Evolutionary conservation across 2,797 vertebrate genomes (phyloP).

Genomic region (Thripadectes ignobilis): DNA sequence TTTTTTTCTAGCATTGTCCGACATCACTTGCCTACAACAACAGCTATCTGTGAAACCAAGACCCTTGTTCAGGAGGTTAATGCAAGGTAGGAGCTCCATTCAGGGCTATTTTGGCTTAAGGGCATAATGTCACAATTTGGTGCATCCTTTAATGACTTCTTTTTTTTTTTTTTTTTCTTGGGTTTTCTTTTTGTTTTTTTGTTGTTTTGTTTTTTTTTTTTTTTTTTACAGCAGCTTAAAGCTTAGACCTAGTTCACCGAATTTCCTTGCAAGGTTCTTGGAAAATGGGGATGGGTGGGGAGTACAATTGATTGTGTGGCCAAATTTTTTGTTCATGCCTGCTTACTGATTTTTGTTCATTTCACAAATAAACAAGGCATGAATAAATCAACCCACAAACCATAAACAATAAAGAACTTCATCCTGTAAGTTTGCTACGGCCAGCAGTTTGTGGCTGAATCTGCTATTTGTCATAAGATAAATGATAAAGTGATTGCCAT

Average conservation of each 20-base stretch:
- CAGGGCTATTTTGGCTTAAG: constrained; percentile 81
- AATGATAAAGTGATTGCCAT: constrained; percentile 88
- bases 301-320: constrained; percentile 78
- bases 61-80: constrained; percentile 78
- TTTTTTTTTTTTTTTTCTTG: background rate
- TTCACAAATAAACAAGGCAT: constrained; percentile 90
- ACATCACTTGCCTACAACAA: constrained; percentile 65
- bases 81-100: constrained; percentile 76
- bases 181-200: constrained; percentile 27
- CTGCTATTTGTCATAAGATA: constrained; percentile 89
- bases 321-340: constrained; percentile 83
- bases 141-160: constrained; percentile 80
- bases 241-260: constrained; percentile 81
- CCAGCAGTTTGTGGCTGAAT: constrained; percentile 87
- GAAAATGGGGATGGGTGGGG: constrained; percentile 68
- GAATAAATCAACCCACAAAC: constrained; percentile 88
- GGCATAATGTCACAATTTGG: constrained; percentile 83
- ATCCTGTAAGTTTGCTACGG: constrained; percentile 87
- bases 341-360: constrained; percentile 87
- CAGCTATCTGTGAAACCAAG: constrained; percentile 71
- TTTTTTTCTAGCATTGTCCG: constrained; percentile 51
- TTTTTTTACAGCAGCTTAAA: constrained; percentile 73
- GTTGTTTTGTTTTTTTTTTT: no score
- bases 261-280: constrained; percentile 81
- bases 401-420: constrained; percentile 90